Percentiles rank a stretch among this genome's conserved stretches.
phyloP scores from a whole-genome alignment of 2,797 vertebrate genomes.

The Clarias platycephalus region DNA sequence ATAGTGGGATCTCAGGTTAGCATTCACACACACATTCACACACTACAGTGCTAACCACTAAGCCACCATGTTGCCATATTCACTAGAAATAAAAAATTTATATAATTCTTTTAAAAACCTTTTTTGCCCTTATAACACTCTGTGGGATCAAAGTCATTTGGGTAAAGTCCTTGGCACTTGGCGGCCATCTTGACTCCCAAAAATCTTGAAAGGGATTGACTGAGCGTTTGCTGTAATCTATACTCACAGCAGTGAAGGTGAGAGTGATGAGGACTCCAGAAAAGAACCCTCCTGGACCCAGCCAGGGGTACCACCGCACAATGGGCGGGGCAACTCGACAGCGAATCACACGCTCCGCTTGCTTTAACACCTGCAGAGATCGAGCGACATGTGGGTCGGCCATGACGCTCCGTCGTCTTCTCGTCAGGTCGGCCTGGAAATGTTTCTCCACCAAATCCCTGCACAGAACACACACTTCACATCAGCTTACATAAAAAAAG shows the following conservation, averaged over 20 bases:
- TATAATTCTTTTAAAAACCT: not conserved
- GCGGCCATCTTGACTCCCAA: not conserved
- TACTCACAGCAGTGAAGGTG: conserved; percentile 81
- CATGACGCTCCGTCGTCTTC: conserved; percentile 81
- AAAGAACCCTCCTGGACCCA: conserved; percentile 86
- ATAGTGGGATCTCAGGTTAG: no score
- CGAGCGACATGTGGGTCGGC: conserved; percentile 73
- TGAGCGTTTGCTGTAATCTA: not conserved
- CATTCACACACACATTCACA: no score
- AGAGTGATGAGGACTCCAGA: conserved; percentile 90
- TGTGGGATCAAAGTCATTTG: not conserved
- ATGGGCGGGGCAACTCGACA: not conserved
- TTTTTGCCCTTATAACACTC: not conserved
- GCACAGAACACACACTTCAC: conserved; percentile 1
- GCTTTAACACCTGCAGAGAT: conserved; percentile 85
- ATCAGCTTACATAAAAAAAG: not conserved
- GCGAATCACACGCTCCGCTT: conserved; percentile 75
- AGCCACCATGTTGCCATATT: no score
- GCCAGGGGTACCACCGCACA: conserved; percentile 66
- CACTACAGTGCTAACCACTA: no score
- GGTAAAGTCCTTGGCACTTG: not conserved
- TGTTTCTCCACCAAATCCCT: conserved; percentile 90
- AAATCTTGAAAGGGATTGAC: not conserved
- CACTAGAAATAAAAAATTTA: no score
- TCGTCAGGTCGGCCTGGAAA: conserved; percentile 79